Base-by-base conservation (phyloP, 2,797 vertebrate species). In the Tokudaia tokunoshimensis region DNA sequence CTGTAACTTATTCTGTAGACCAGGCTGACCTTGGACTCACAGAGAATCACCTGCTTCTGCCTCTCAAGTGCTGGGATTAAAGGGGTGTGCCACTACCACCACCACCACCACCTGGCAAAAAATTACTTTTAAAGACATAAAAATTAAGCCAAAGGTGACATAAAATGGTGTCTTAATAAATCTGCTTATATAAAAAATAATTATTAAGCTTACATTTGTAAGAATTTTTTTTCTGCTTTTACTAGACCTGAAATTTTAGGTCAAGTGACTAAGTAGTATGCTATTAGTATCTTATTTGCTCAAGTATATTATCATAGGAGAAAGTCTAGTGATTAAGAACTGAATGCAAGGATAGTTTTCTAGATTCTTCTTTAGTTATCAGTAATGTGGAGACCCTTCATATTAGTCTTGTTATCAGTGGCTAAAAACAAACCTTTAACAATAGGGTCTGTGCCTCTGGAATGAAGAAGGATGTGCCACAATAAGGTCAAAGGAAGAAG, bases 401-500 rank as follows among this genome's bases (percentile, higher is more conserved):
- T 11, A 0, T 6, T 26, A 12, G 29, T 3, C 19, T 57, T 26
- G n/a, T 59, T 82, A 84, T 75, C 63, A 52, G 79, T 6, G 52
- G 47, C 22, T 29, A 72, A 37, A 17, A 91, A 7, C 24, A n/a
- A 65, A 55, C 31, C 57, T 75, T 84, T 37, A 75, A 78, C 26
- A 9, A 67, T 19, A n/a, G 31, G 37, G 12, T 37, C 95, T n/a
- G 6, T 4, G 59, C 72, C 3, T 74, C 76, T 92, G 95, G 89
- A 81, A 96, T 95, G 87, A 63, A 74, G 57, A 70, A 57, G 93
- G 13, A 3, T 61, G 52, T 12, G 74, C 92, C 86, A 50, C 52
- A 63, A 94, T 75, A 80, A 96, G 84, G 96, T 87, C 97, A 96
- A 93, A 97, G 96, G 97, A 97, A 97, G 93, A 94, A 94, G 97